Evolutionary conservation across 2,888 invertebrate genomes (phyloP).

Genomic region (Girardia tigrina): DNA sequence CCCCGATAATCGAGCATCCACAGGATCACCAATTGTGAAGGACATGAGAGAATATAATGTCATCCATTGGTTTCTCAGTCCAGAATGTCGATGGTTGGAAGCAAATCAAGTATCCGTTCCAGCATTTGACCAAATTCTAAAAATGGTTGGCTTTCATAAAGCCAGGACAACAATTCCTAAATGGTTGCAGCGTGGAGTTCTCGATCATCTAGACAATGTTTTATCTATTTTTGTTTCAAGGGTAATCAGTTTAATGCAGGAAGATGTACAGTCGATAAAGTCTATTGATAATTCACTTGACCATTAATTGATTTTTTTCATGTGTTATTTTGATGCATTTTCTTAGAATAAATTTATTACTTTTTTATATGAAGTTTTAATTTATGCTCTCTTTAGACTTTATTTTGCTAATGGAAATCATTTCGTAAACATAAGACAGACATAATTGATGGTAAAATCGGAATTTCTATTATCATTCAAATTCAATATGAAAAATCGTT

Average conservation of each 20-base stretch:
- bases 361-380: too few relatives aligned
- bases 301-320: neutral
- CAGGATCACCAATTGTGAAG: constrained; percentile 32
- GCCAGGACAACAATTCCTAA: constrained; percentile 71
- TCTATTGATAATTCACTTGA: constrained; percentile 12
- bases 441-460: too few relatives aligned
- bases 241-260: constrained; percentile 26
- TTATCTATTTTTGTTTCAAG: constrained; percentile 44
- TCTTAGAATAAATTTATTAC: constrained; percentile 18
- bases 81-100: constrained; percentile 31
- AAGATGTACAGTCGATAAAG: constrained; percentile 1
- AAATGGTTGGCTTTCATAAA: constrained; percentile 34
- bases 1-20: constrained; percentile 26
- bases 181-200: constrained; percentile 92
- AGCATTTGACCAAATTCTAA: constrained; percentile 33
- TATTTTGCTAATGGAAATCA: too few relatives aligned
- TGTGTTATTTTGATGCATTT: constrained; percentile 19
- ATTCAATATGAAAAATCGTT: too few relatives aligned
- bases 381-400: too few relatives aligned
- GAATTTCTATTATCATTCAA: too few relatives aligned
- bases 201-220: constrained; percentile 88
- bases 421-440: too few relatives aligned
- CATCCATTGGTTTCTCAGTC: constrained; percentile 30
- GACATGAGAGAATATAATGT: constrained; percentile 30
- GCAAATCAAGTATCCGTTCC: constrained; percentile 29